Conservation (phyloP, 1,140 invertebrate genomes). For the Paralvinella palmiformis region DNA sequence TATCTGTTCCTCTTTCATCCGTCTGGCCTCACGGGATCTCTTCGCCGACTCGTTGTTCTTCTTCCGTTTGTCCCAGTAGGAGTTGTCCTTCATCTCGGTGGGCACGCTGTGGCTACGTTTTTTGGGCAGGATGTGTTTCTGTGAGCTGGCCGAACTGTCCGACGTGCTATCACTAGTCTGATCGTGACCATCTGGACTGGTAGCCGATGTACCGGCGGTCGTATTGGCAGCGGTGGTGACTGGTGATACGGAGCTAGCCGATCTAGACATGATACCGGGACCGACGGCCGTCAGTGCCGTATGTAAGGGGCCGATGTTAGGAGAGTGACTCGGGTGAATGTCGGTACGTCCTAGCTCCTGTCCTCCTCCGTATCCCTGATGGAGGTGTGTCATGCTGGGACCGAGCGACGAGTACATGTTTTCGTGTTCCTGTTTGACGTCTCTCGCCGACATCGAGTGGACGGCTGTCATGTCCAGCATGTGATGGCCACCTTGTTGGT, state of each 20-base stretch:
- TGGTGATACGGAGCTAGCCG: neutral
- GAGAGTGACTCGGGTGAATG: neutral
- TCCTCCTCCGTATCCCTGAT: neutral
- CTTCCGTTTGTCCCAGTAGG: conserved; percentile 49
- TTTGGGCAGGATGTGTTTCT: conserved; percentile 28
- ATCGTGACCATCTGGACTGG: neutral
- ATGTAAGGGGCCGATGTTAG: neutral
- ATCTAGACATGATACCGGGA: neutral
- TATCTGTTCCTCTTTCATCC: conserved; percentile 70
- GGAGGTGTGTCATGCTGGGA: neutral
- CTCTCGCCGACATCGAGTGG: no score
- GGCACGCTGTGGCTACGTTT: conserved; percentile 55
- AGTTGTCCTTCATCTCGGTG: conserved; percentile 43
- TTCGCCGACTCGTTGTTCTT: conserved; percentile 53
- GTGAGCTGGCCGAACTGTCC: neutral
- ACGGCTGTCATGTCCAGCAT: neutral
- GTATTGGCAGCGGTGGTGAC: neutral
- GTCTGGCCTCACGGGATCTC: conserved; percentile 44
- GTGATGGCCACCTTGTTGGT: neutral
- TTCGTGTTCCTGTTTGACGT: no score
- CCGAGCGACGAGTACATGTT: neutral
- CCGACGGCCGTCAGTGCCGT: neutral
- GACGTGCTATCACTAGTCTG: neutral
- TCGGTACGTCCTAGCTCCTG: neutral
- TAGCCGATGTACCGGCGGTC: neutral